Evolutionary conservation across 2,113 vertebrate genomes (phyloP), one percentile per base, ranked within the genome.

Genomic region (Coryphaenoides rupestris): DNA sequence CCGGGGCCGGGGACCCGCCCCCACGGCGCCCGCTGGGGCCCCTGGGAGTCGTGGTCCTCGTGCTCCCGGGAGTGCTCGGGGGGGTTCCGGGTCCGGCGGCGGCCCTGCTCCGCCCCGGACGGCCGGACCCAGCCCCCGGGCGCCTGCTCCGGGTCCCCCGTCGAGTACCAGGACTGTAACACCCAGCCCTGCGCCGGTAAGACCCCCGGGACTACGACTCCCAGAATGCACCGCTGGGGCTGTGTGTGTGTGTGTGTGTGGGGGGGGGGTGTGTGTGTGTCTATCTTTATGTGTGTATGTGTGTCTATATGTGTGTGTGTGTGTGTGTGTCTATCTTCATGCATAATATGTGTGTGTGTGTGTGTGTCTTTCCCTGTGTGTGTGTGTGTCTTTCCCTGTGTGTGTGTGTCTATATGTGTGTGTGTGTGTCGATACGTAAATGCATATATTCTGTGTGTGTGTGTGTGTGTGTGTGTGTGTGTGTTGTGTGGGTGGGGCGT

Each of bases 131-230:
- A 40, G 59, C 76, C 80, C 28, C 82, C 81, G 6, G 61, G 71
- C 21, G 68, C 70, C 3, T 87, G 85, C 19, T 69, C 75, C 0
- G 64, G 80, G 19, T 79, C 87, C 0, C 87, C 89, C 0, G 87
- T 78, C 91, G 96, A 98, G 67, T 97, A 98, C 70, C 96, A 98
- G 73, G 89, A 94, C 56, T 98, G 96, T 69, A 96, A 96, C 80
- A 87, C 83, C 52, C 92, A 92, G 0, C 78, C 85, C 0, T 98
- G 96, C 68, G 89, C 92, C 53, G 96, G 97, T 90, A 67, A 19
- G 12, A 63, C 40, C 21, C 26, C 17, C 47, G n/a, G 21, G 46
- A 14, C 24, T 23, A 24, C 19, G 9, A 21, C 22, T 12, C 24
- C 33, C 33, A 40, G 33, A 40, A 40, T 40, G n/a, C n/a, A 33